Evolutionary conservation across 2,113 vertebrate species (phyloP).

Genomic region (Anoura caudifer): DNA sequence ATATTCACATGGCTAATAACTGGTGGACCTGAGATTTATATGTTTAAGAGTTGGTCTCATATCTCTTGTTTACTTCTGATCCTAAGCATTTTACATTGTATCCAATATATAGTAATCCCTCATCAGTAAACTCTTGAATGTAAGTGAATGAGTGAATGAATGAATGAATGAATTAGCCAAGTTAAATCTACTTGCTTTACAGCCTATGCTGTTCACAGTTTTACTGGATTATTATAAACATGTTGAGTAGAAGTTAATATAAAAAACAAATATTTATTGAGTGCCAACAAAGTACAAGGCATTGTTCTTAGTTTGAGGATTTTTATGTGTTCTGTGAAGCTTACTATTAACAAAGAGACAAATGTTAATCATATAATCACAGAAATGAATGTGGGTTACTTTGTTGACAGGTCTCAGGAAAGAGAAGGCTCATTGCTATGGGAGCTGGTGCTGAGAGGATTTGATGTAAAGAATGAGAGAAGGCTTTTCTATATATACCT

Average conservation of each 20-base stretch:
- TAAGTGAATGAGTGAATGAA: background rate
- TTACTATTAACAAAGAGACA: background rate
- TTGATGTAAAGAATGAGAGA: background rate
- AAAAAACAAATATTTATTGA: background rate
- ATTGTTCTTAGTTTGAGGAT: background rate
- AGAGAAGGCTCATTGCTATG: background rate
- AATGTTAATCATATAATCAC: background rate
- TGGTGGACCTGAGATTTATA: background rate
- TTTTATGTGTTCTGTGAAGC: background rate
- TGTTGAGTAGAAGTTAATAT: background rate
- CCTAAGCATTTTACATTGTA: background rate
- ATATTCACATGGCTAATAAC: background rate
- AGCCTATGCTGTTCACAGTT: background rate
- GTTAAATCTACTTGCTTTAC: background rate
- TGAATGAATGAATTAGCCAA: background rate
- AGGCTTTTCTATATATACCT: background rate
- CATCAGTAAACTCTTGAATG: background rate
- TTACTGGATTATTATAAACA: background rate
- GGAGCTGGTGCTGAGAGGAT: background rate
- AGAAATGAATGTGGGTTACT: background rate
- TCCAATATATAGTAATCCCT: background rate
- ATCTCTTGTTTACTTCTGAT: background rate
- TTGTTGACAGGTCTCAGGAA: background rate
- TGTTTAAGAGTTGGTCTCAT: background rate
- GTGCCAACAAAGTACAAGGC: background rate